Base-by-base conservation (phyloP, 2,888 invertebrate species). In the Cheilosia impressa region DNA sequence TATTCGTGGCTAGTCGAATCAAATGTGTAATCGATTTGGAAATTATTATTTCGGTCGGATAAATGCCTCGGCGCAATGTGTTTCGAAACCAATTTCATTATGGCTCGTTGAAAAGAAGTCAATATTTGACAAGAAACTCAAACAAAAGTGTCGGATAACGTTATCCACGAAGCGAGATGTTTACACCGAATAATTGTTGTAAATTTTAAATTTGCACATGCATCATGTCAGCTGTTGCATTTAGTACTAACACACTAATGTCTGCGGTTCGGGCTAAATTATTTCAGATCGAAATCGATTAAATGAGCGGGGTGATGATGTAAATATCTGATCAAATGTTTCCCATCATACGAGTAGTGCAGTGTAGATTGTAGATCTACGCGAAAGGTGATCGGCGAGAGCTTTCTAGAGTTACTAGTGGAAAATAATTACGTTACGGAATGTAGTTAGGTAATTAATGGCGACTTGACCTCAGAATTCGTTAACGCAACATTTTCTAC, bases 51-150 rank as follows among this genome's bases (percentile, higher is more conserved):
- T 60, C 57, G 31, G 4, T 38, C 19, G 52, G 19, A 71, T 50
- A 55, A 24, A 7, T 9, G 31, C 7, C 31, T 31, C 31, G n/a
- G n/a, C 6, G 31, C 13, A 0, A 4, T 1, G 38, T 13, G 9
- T 38, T 71, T 50, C 5, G 17, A 58, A 69, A 58, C 22, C 22
- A 47, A 58, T 38, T 27, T 22, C n/a, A 38, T 41, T 19, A 9
- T 7, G n/a, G 17, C 7, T n/a, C n/a, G n/a, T 47, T 47, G 9
- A 47, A 47, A 69, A 57, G 43, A 77, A 77, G 60, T 72, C 71
- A 72, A 77, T 82, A 47, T 65, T 75, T 69, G 73, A 63, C 78
- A 78, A 68, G 57, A n/a, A 47, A 60, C 69, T 50, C 63, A 83
- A 73, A 79, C 73, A 75, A 69, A 58, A 65, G 65, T 76, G 65